A percentile compares a stretch with the other conserved stretches of the same genome.
Conservation (phyloP, 1,140 invertebrate species). For the Aphelinus atriplicis region DNA sequence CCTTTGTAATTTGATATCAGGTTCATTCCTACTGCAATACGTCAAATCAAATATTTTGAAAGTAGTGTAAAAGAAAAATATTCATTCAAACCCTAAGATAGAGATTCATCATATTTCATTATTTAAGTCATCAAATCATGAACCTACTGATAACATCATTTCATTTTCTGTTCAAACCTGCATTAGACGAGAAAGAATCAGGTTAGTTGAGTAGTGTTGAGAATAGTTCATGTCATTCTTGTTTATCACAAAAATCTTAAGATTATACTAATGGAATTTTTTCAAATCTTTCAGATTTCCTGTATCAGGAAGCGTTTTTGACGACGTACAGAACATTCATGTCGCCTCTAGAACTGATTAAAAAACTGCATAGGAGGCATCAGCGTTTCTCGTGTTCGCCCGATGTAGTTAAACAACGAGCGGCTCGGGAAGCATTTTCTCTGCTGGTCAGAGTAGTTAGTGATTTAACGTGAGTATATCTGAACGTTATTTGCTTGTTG, state of each 20-base stretch:
- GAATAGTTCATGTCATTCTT: conserved; percentile 42
- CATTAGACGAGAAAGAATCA: conserved; percentile 68
- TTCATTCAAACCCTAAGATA: conserved; percentile 9
- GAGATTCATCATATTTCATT: conserved; percentile 14
- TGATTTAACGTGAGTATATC: conserved; percentile 86
- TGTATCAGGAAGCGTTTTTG: conserved; percentile 96
- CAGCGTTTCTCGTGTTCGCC: conserved; percentile 83
- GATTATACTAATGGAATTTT: neutral
- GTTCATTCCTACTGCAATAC: too few species aligned
- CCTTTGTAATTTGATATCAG: too few species aligned
- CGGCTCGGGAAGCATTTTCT: conserved; percentile 86
- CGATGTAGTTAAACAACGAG: conserved; percentile 78
- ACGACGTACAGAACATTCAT: conserved; percentile 97
- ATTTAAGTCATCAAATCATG: too few species aligned
- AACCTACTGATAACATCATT: conserved; percentile 12
- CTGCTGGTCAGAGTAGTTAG: conserved; percentile 91
- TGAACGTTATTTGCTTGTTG: neutral
- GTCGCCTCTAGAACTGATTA: conserved; percentile 85
- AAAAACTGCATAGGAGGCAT: conserved; percentile 87
- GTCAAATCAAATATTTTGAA: too few species aligned
- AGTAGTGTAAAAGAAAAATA: neutral
- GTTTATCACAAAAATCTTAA: neutral
- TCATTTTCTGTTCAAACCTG: conserved; percentile 37
- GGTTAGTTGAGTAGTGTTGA: conserved; percentile 55
- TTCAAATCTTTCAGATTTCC: conserved; percentile 75